Percentiles rank a stretch among this genome's conserved stretches.
These are phyloP conservation scores for Oxyruncus cristatus DNA, from an alignment of 2,113 vertebrate species.

Conservation along the genomic window DNA sequence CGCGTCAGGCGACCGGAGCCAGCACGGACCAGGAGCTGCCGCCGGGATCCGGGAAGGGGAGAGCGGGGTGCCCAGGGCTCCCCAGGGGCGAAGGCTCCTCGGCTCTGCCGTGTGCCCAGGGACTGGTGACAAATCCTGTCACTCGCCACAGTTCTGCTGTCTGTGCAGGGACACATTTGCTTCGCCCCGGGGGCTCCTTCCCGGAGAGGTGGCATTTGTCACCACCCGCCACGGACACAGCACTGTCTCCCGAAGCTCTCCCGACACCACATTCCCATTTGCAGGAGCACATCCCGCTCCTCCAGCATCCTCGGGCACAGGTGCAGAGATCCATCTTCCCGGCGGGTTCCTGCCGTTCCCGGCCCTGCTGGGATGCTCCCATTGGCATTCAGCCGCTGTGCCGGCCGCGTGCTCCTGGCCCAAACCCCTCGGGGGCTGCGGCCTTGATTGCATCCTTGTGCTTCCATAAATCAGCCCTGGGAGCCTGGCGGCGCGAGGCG, in stretches of 20 bases:
- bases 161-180: neutral
- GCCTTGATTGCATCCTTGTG: neutral
- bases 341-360: neutral
- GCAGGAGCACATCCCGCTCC: neutral
- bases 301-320: neutral
- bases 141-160: fast-evolving
- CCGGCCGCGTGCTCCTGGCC: neutral
- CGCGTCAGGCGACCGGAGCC: conserved; percentile 11
- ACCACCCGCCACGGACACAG: fast-evolving
- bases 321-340: neutral
- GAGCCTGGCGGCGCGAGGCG: neutral
- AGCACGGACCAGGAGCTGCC: neutral
- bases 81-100: neutral
- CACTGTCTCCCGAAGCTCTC: neutral
- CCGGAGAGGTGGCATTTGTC: neutral
- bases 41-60: neutral
- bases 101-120: neutral
- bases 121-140: neutral
- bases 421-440: neutral
- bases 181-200: neutral
- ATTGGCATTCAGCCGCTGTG: neutral
- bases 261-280: fast-evolving
- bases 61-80: neutral
- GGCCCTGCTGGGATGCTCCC: neutral
- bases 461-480: neutral